Percentiles rank a stretch among this genome's conserved stretches.
Conservation (phyloP, 2,888 invertebrate species). For the Galerucella nymphaeae region DNA sequence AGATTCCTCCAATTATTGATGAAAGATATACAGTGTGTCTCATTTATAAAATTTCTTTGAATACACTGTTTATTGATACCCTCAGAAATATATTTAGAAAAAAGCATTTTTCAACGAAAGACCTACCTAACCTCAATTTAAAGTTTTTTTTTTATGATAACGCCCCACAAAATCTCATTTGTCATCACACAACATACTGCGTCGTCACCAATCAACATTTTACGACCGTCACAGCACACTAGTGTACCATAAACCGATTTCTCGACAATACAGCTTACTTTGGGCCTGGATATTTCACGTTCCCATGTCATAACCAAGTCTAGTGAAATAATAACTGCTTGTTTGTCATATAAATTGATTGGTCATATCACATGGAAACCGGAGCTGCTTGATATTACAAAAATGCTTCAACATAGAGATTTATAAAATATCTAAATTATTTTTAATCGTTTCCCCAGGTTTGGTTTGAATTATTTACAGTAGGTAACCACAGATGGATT, state of each 20-base stretch:
- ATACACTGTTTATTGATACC: too few relatives aligned
- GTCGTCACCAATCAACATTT: slow-evolving; percentile 63
- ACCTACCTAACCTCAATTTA: slow-evolving; percentile 38
- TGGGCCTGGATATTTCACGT: slow-evolving; percentile 41
- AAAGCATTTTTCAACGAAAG: slow-evolving; percentile 12
- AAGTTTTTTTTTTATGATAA: slow-evolving; percentile 33
- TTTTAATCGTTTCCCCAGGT: not conserved
- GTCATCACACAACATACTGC: slow-evolving; percentile 58
- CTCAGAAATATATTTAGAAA: too few relatives aligned
- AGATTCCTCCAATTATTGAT: too few relatives aligned
- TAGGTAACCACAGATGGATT: not conserved
- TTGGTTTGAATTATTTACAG: not conserved
- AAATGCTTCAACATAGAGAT: not conserved
- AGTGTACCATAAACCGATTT: slow-evolving; percentile 62
- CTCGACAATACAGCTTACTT: slow-evolving; percentile 52
- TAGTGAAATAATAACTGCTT: slow-evolving; percentile 27
- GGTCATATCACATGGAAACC: not conserved
- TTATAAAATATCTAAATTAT: not conserved
- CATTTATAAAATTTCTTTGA: too few relatives aligned
- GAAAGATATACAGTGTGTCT: too few relatives aligned
- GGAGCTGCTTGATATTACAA: not conserved
- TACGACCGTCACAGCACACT: slow-evolving; percentile 61
- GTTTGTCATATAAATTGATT: not conserved
- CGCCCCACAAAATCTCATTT: slow-evolving; percentile 46
- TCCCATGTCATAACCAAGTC: slow-evolving; percentile 36